Base-by-base conservation (phyloP, 1,140 invertebrate species). In the Phthorimaea operculella region DNA sequence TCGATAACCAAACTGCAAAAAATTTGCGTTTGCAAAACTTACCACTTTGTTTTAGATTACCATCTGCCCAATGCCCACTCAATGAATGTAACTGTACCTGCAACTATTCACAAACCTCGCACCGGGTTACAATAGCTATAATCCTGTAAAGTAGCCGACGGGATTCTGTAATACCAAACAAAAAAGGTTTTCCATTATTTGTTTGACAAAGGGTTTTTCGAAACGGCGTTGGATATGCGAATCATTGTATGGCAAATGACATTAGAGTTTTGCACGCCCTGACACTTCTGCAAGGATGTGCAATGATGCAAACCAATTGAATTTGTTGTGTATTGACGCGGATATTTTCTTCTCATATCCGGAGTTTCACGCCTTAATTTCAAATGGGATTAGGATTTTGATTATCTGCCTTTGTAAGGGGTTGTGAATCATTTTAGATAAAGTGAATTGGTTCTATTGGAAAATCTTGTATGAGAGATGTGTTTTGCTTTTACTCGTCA, bases 61-160 rank as follows among this genome's bases (percentile, higher is more conserved):
- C 71, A 81, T 83, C 78, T 76, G 73, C 52, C 59, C 63, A 54
- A 76, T 76, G 73, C 52, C 59, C 63, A 54, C 72, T 78, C 76
- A 79, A 79, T 79, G 75, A 72, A 54, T 68, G 66, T 80, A 82
- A 82, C 77, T 75, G 80, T 83, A 79, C 67, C 73, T 79, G 69
- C 54, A 49, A 51, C 55, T 66, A 66, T 74, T 74, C 65, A 77
- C 68, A 54, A 66, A 72, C 67, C 72, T 57, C 61, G 61, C 66
- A 70, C 54, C 60, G 62, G 47, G 36, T 36, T 50, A 76, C 74
- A 80, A 76, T 70, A 60, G 67, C 62, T 54, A 60, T 81, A 80
- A 82, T 81, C 80, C 65, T 70, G 71, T 78, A 82, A 80, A 82
- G 78, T 81, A 81, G 78, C 80, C 80, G 80, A 79, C 72, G 60